Conservation (phyloP, 2,797 vertebrate species). For the Rhinatrema bivittatum region DNA sequence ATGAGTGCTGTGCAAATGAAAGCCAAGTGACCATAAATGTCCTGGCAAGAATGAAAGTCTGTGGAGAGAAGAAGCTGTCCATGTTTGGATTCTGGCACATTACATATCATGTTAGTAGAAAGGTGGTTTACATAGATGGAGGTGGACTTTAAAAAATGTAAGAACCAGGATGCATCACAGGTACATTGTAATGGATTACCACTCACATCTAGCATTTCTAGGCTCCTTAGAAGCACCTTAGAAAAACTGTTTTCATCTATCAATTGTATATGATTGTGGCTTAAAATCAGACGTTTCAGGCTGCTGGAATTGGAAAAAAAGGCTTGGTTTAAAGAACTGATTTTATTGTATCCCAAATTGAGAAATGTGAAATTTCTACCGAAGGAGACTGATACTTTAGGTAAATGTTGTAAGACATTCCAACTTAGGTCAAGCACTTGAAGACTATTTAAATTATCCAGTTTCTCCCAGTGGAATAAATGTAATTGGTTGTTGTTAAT, state of each 20-base stretch:
- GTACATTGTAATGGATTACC: constrained; percentile 69
- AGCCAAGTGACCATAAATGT: constrained; percentile 58
- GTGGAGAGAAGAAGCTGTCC: constrained; percentile 50
- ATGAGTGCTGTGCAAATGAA: constrained; percentile 55
- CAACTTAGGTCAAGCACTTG: constrained; percentile 53
- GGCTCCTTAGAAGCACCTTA: constrained; percentile 25
- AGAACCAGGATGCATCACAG: constrained; percentile 63
- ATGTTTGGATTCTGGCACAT: constrained; percentile 59
- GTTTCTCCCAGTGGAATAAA: constrained; percentile 61
- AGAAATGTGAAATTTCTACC: constrained; percentile 39
- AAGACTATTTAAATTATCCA: constrained; percentile 46
- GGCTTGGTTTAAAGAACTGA: constrained; percentile 46
- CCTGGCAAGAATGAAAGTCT: constrained; percentile 73
- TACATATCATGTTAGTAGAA: constrained; percentile 54
- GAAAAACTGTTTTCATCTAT: constrained; percentile 47
- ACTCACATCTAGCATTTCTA: constrained; percentile 57
- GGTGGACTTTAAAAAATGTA: constrained; percentile 60
- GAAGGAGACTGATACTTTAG: constrained; percentile 36
- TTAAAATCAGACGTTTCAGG: constrained; percentile 46
- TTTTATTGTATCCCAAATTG: constrained; percentile 64
- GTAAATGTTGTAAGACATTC: constrained; percentile 45
- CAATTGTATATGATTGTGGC: constrained; percentile 56
- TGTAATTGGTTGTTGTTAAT: constrained; percentile 48
- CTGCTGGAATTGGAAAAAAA: constrained; percentile 49
- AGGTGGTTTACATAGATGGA: constrained; percentile 51